Base-by-base conservation (phyloP, 2,888 invertebrate species). In the Loripinus fragilis region DNA sequence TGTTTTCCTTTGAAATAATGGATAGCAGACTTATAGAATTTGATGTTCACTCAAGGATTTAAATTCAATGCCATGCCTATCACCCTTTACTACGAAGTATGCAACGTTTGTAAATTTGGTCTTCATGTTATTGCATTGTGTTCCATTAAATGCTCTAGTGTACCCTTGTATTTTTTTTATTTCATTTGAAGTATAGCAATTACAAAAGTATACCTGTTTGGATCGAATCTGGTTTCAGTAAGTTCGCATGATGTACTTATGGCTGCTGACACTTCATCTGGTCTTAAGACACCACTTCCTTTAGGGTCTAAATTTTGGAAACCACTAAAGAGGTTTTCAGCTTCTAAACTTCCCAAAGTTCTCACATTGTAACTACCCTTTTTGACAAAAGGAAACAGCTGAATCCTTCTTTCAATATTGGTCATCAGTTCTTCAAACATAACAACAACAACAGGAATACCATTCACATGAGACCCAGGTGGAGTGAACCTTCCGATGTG, bases 391-490 rank as follows among this genome's bases (percentile, higher is more conserved):
- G 67, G 23, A 28, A 41, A 41, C 1, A 81, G 20, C 42, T 81
- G 76, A 1, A 68, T 35, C 1, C 78, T 41, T 41, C 82, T 67
- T 1, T 82, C 79, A n/a, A 79, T 78, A 52, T 78, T 76, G 3
- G 75, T 78, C 1, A 81, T 20, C 17, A 78, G 35, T 0, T 78
- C 73, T 60, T 78, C 70, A 76, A 76, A 78, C 78, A 81, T 75
- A 20, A 81, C 72, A 30, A 45, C n/a, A n/a, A n/a, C n/a, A n/a
- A n/a, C n/a, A 0, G 81, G 78, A 28, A 81, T 75, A 20, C 78
- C 78, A 1, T 15, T 25, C 1, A 81, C 66, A 28, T 81, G 74
- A 5, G 48, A 70, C 23, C 78, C 73, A 17, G 65, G 67, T 15
- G 50, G 50, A 17, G 50, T 12, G 20, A 50, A 50, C n/a, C n/a